Percentiles rank a stretch among this genome's conserved stretches.
Evolutionary conservation across 2,113 vertebrate genomes (phyloP).

Genomic region (Oreotragus oreotragus): DNA sequence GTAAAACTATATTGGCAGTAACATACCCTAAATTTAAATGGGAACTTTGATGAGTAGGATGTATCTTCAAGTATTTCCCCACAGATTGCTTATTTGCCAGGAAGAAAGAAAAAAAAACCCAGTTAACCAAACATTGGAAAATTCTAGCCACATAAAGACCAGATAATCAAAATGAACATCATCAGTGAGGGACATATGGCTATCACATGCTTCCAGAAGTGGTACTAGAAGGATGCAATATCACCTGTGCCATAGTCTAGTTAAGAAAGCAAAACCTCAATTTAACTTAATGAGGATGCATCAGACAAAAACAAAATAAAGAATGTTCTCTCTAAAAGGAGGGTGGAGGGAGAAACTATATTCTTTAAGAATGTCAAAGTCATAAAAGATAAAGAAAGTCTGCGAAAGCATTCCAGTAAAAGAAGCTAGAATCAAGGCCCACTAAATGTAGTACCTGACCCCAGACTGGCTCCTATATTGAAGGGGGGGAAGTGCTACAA

Average conservation of each 20-base stretch:
- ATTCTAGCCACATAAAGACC: not conserved
- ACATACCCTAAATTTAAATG: not conserved
- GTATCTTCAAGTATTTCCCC: not conserved
- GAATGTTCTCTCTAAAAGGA: not conserved
- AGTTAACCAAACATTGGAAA: not conserved
- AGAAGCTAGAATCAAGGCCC: not conserved
- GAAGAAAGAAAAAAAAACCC: not conserved
- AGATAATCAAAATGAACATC: not conserved
- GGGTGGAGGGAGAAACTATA: not conserved
- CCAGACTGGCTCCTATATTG: not conserved
- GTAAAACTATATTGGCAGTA: not conserved
- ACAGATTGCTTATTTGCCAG: not conserved
- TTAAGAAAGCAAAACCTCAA: not conserved
- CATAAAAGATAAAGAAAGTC: conserved; percentile 6
- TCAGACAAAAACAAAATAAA: conserved; percentile 14
- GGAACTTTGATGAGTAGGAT: not conserved
- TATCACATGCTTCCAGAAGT: not conserved
- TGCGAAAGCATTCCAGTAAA: not conserved
- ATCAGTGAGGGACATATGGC: not conserved
- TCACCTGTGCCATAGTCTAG: not conserved
- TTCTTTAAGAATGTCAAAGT: conserved; percentile 8
- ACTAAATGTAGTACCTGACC: not conserved
- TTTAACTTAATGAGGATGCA: not conserved
- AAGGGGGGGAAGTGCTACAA: not conserved
- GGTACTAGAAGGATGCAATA: not conserved